Evolutionary conservation across 2,888 invertebrate species (phyloP), one percentile per base, ranked within the genome.

Genomic region (Chydorus sphaericus): DNA sequence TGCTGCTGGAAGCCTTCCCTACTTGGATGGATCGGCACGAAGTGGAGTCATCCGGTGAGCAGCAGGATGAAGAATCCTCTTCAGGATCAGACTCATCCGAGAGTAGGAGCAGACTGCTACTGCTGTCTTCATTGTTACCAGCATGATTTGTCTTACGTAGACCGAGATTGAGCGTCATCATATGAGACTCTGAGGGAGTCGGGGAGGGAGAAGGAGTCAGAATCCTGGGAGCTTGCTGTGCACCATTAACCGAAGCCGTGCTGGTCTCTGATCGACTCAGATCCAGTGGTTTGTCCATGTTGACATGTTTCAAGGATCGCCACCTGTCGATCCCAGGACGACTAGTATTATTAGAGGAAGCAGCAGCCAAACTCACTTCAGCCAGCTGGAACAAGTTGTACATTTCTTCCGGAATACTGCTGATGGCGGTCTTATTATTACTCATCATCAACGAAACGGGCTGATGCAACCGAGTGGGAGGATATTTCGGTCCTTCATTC

Each of bases 321-420:
- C 7, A 48, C 39, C 37, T 23, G 33, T 52, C 52, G 36, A 52
- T 18, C 23, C 33, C 36, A 7, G 52, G 23, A 1, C 33, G 52
- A n/a, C 23, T 26, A 18, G 20, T 33, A n/a, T 20, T 33, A 6
- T 20, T 33, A n/a, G 39, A 29, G 23, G 26, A 33, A 18, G 59
- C 58, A 7, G 55, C 55, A 16, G 61, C 61, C 31, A 59, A 49
- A 11, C 58, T 59, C 59, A 65, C 63, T 69, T 84, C 82, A 8
- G 84, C 84, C 62, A 85, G 69, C 68, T 83, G 82, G 39, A 82
- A 83, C 55, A 84, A 71, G 66, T 84, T 84, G 71, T 82, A 84
- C 20, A 84, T 73, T 64, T 83, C 82, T 63, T 63, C 61, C 52
- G 61, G 61, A 53, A 62, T 62, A 2, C 20, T 30, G 23, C 18